Base-by-base conservation (phyloP, 2,113 vertebrate species). In the Oncorhynchus nerka region DNA sequence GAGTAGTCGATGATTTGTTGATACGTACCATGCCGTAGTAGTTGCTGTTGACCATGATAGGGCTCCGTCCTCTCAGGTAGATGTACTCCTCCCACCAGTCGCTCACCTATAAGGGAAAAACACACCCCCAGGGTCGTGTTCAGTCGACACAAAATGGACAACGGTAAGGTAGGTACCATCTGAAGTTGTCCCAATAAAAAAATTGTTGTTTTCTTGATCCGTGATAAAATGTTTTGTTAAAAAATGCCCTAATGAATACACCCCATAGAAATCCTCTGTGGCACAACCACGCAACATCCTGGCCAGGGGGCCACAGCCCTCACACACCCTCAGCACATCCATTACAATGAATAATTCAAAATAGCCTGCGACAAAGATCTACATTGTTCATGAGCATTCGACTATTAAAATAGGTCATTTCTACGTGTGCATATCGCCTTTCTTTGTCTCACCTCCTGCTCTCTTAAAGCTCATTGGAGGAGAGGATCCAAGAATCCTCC, bases 1-100 rank as follows among this genome's bases (percentile, higher is more conserved):
- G 12, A 15, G 24, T 45, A 45, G 9, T 45, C 39, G 0, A 45
- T 34, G n/a, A 15, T 8, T 26, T 19, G 13, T 26, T 77, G 32
- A 13, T 30, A 1, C 86, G 81, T 87, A 97, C 96, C 96, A 96
- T 96, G 86, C 92, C 89, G 67, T 97, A 97, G 79, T 96, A 97
- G 87, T 96, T 97, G 88, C 96, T 97, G 90, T 96, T 96, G 82
- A 95, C 95, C 95, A 97, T 95, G 81, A 97, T 90, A 0, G 96
- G 94, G 55, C 88, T 86, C 6, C 96, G 92, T 26, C 95, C 93
- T 22, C 94, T 93, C 49, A 97, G 92, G 78, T 97, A 97, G 39
- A 97, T 91, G 2, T 96, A 97, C 74, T 97, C 94, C 84, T 96
- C 96, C 96, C 96, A 97, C 96, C 96, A 97, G 89, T 97, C 96